A percentile compares a stretch with the other conserved stretches of the same genome.
Conservation (phyloP, 2,797 vertebrate species). For the Enteromius thamalakanensis region DNA sequence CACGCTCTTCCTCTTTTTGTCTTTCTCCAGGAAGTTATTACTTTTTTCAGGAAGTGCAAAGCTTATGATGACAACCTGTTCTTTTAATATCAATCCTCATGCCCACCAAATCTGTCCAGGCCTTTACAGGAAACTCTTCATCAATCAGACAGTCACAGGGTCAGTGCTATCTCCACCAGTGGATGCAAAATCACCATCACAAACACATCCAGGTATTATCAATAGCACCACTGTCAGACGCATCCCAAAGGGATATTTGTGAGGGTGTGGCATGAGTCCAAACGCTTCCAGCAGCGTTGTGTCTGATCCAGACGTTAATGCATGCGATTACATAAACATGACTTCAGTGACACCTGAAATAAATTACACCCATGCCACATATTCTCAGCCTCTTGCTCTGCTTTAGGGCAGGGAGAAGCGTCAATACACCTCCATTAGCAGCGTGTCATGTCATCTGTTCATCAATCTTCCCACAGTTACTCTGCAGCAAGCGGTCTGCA, state of each 20-base stretch:
- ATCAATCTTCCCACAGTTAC: neutral
- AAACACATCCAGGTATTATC: neutral
- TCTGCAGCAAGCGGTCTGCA: neutral
- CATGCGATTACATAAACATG: neutral
- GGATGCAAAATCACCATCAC: neutral
- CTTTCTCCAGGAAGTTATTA: slow-evolving; percentile 9
- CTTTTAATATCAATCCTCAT: slow-evolving; percentile 11
- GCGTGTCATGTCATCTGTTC: neutral
- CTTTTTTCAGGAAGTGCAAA: slow-evolving; percentile 26
- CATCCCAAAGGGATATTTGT: neutral
- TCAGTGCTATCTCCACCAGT: neutral
- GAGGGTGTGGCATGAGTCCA: neutral
- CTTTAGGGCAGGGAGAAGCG: neutral
- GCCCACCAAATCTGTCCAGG: neutral
- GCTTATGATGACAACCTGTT: neutral
- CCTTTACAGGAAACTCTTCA: neutral
- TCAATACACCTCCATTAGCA: slow-evolving; percentile 11
- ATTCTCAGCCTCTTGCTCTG: neutral
- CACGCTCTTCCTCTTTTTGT: slow-evolving; percentile 14
- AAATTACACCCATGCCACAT: neutral
- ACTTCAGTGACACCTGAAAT: neutral
- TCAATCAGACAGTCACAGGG: neutral
- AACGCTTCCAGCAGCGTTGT: neutral
- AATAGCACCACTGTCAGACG: neutral
- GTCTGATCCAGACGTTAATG: neutral